Conservation (phyloP, 2,888 invertebrate genomes). For the Leptopilina myrica region DNA sequence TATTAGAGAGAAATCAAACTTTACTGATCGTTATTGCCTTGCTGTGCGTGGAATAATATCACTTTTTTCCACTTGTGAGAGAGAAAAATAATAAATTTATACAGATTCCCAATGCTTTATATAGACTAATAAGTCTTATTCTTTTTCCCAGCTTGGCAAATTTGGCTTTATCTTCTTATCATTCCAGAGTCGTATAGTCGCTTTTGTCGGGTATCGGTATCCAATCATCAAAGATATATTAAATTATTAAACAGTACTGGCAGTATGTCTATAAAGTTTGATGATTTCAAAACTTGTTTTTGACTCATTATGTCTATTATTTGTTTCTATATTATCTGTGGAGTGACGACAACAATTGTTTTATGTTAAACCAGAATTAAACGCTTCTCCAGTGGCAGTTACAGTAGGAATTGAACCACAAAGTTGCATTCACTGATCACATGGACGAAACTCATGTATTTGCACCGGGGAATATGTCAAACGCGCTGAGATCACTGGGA, state of each 20-base stretch:
- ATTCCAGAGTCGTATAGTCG: too few relatives aligned
- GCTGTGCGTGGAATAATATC: conserved; percentile 29
- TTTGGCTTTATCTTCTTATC: not conserved
- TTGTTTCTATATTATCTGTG: too few relatives aligned
- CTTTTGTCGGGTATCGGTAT: too few relatives aligned
- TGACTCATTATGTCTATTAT: too few relatives aligned
- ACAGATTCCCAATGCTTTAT: not conserved
- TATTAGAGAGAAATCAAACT: conserved; percentile 23
- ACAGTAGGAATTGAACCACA: not conserved
- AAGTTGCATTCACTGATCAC: conserved; percentile 11
- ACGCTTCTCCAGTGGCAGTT: not conserved
- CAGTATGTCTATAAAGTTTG: too few relatives aligned
- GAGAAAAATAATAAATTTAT: too few relatives aligned
- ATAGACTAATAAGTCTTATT: conserved; percentile 1
- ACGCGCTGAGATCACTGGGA: conserved; percentile 31
- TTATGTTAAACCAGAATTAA: not conserved
- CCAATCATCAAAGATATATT: too few relatives aligned
- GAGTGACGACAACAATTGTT: too few relatives aligned
- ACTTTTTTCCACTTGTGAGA: conserved; percentile 7
- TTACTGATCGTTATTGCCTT: conserved; percentile 32
- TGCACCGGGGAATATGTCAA: conserved; percentile 32
- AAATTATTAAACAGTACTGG: too few relatives aligned
- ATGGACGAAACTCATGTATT: conserved; percentile 31
- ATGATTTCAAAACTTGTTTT: too few relatives aligned
- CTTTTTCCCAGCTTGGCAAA: not conserved